Percentiles rank a stretch among this genome's conserved stretches.
Evolutionary conservation across 2,888 invertebrate species (phyloP).

Genomic region (Smittia sp.): DNA sequence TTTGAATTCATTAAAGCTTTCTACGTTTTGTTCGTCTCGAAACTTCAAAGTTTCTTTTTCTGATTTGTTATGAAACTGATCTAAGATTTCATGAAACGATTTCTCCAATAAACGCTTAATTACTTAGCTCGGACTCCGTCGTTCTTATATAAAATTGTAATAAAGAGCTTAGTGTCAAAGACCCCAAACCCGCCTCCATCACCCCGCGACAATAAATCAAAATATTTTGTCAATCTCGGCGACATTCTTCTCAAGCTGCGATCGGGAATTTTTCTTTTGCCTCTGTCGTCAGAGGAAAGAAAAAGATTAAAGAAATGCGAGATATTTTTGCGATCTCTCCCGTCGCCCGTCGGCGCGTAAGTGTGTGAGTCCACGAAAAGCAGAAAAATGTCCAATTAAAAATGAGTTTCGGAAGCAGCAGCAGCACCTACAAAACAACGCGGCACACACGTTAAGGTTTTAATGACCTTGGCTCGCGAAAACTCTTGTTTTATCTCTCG

Average conservation of each 20-base stretch:
- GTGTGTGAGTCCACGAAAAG: not conserved
- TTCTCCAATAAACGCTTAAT: no score
- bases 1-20: no score
- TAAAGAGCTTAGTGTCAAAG: no score
- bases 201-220: no score
- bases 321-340: not conserved
- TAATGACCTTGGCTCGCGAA: conserved; percentile 18
- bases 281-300: conserved; percentile 12
- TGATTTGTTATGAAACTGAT: no score
- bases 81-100: no score
- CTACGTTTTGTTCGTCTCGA: no score
- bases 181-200: no score
- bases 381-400: conserved; percentile 22
- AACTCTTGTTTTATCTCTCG: conserved; percentile 24
- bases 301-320: conserved; percentile 12
- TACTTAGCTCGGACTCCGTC: no score
- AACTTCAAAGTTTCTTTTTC: no score
- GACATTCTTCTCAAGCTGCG: not conserved
- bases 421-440: not conserved
- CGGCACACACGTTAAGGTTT: not conserved
- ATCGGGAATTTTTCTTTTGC: conserved; percentile 6
- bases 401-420: conserved; percentile 29
- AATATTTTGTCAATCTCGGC: not conserved
- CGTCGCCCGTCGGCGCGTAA: not conserved
- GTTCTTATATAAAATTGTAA: no score